Evolutionary conservation across 64 coral and sea anemone genomes (phyloP), one percentile per base, ranked within the genome.

Genomic region (Astreopora myriophthalma): DNA sequence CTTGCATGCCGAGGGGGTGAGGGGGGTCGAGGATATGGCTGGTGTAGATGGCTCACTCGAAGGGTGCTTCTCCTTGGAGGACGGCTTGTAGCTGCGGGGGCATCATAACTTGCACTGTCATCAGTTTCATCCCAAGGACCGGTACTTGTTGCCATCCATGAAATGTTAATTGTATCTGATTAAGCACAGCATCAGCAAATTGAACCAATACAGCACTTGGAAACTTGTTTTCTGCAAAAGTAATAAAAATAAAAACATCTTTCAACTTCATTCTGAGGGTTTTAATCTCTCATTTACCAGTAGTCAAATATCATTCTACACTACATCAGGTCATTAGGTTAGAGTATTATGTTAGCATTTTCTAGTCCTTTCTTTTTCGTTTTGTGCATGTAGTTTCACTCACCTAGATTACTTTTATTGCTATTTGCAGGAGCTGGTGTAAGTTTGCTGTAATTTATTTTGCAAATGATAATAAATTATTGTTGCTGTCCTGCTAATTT

Each of bases 61-160:
- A 97, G 85, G 16, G 91, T 97, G 66, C 95, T 97, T 26, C 95
- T 82, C 58, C 81, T 90, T 33, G 81, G 89, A 64, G 95, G 95
- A 69, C 76, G 90, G 9, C 70, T 85, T 51, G 48, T 69, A 32
- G 92, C 76, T 19, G 78, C 60, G 32, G 95, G 91, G 58, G 80
- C 77, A 69, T 94, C 86, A 76, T 90, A 88, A 52, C 83, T 90
- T 8, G 95, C 89, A 83, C 95, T 97, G 49, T 89, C 92, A 60
- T 94, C 95, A 79, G 95, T 90, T 58, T 84, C 80, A 97, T 97
- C 95, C 95, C 95, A 97, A 57, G 95, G 95, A 46, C 95, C 95
- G 66, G 91, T 94, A 37, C 95, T 97, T 83, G 79, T 64, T 89
- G 95, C 95, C 95, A 97, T 97, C 95, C 95, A 97, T 97, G 57